Evolutionary conservation across 2,113 vertebrate genomes (phyloP).

Genomic region (Camelus bactrianus): DNA sequence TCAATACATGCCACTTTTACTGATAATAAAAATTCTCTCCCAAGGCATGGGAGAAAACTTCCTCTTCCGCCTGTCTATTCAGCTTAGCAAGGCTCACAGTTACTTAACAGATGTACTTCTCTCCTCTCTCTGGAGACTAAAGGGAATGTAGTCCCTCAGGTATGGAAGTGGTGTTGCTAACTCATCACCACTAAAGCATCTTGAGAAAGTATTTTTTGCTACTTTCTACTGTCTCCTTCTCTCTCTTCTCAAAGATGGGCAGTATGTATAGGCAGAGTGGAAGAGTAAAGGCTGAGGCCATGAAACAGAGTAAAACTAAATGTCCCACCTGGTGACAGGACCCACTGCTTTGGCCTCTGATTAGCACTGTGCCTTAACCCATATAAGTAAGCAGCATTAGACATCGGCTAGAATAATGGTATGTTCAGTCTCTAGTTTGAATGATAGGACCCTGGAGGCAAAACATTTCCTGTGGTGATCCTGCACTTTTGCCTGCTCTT

Average conservation of each 20-base stretch:
- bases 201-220: constrained; percentile 11
- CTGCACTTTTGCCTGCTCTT: constrained; percentile 44
- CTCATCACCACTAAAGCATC: not conserved
- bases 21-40: not conserved
- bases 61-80: not conserved
- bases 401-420: not conserved
- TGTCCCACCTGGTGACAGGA: not conserved
- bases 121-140: not conserved
- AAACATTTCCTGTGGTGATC: constrained; percentile 57
- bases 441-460: constrained; percentile 59
- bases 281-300: not conserved
- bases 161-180: not conserved
- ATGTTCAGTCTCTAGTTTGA: constrained; percentile 50
- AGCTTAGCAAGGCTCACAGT: not conserved
- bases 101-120: not conserved
- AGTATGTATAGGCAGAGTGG: not conserved
- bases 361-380: constrained; percentile 3
- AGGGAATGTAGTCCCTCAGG: not conserved
- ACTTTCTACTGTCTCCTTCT: not conserved
- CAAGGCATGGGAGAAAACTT: not conserved
- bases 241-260: not conserved
- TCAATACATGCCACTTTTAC: not conserved
- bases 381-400: not conserved
- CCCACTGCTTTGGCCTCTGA: not conserved
- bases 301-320: constrained; percentile 22